phyloP scores from a whole-genome alignment of 2,113 vertebrate genomes.

The Chinchilla lanigera region DNA sequence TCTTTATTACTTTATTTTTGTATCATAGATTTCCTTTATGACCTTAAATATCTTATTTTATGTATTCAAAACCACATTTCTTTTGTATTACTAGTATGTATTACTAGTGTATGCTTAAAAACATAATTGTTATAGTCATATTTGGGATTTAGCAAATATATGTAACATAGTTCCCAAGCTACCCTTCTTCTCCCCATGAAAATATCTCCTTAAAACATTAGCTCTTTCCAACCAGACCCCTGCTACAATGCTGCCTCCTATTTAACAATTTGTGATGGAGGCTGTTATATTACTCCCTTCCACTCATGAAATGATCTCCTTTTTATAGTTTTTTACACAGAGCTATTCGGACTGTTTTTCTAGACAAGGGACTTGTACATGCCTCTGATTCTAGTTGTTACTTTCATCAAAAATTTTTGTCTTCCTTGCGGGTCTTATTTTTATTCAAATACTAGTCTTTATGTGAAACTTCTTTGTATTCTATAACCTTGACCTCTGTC shows the following conservation, averaged over 20 bases:
- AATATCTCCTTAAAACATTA: neutral
- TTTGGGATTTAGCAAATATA: neutral
- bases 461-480: neutral
- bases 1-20: neutral
- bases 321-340: conserved; percentile 15
- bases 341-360: neutral
- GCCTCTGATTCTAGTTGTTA: neutral
- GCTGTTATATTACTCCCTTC: neutral
- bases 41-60: neutral
- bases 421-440: neutral
- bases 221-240: neutral
- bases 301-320: neutral
- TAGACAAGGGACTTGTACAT: neutral
- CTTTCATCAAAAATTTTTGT: neutral
- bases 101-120: neutral
- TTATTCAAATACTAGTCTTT: neutral
- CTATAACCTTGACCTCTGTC: neutral
- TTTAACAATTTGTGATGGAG: neutral
- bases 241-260: neutral
- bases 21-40: neutral
- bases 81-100: neutral
- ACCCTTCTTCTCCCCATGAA: neutral
- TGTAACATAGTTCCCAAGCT: neutral
- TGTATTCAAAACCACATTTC: neutral
- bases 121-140: neutral